phyloP scores from a whole-genome alignment of 2,797 vertebrate species.

The Labeo calbasu region DNA sequence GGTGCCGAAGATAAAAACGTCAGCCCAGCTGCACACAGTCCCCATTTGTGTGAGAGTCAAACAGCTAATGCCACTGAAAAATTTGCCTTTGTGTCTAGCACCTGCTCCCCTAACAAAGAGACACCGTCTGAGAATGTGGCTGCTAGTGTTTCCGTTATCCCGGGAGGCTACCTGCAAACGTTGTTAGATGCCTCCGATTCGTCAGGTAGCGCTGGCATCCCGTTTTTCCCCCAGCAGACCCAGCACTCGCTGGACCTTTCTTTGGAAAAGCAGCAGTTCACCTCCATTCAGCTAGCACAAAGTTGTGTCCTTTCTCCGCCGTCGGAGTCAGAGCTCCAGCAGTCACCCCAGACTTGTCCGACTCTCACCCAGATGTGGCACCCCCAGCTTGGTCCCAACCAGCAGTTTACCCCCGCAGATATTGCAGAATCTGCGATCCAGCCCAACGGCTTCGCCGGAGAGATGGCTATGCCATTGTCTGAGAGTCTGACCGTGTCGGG shows the following conservation, averaged over 20 bases:
- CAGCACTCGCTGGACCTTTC: slow-evolving; percentile 84
- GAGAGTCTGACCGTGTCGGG: slow-evolving; percentile 85
- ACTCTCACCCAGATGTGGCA: slow-evolving; percentile 90
- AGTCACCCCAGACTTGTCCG: slow-evolving; percentile 89
- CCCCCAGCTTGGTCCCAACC: slow-evolving; percentile 74
- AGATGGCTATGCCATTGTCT: slow-evolving; percentile 75
- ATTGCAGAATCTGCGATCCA: slow-evolving; percentile 82
- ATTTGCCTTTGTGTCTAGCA: slow-evolving; percentile 89
- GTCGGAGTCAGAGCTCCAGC: slow-evolving; percentile 93
- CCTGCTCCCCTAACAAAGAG: slow-evolving; percentile 91
- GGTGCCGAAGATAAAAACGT: slow-evolving; percentile 81
- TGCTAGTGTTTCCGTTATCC: slow-evolving; percentile 92
- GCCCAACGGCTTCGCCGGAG: slow-evolving; percentile 81
- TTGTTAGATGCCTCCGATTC: slow-evolving; percentile 96
- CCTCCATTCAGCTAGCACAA: slow-evolving; percentile 88
- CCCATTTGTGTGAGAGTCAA: slow-evolving; percentile 86
- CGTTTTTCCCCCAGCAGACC: slow-evolving; percentile 90
- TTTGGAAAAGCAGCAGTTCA: slow-evolving; percentile 89
- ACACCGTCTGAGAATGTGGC: slow-evolving; percentile 86
- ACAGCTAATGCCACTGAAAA: slow-evolving; percentile 84
- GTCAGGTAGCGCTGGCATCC: slow-evolving; percentile 83
- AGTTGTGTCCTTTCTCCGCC: slow-evolving; percentile 93
- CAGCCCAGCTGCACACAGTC: slow-evolving; percentile 82
- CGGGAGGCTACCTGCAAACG: slow-evolving; percentile 98
- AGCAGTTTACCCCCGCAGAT: slow-evolving; percentile 81